These are phyloP conservation scores for Lepus timidus DNA, from an alignment of 2,113 vertebrate species.

Conservation along the genomic window DNA sequence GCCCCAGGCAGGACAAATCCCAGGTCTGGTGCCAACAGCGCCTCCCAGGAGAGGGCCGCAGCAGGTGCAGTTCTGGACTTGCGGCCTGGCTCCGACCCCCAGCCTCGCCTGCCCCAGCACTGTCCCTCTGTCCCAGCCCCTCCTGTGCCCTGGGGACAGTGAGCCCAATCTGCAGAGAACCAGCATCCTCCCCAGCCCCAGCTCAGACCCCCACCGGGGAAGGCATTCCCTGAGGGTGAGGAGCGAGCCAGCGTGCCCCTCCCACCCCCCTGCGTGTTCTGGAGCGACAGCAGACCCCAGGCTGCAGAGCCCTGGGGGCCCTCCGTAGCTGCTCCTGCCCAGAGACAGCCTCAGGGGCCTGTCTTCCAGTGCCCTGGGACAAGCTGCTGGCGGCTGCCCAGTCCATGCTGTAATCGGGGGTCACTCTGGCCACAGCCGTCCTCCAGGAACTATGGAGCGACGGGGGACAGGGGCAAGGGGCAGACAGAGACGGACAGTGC, in stretches of 20 bases:
- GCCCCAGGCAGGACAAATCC: neutral
- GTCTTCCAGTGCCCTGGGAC: neutral
- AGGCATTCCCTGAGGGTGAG: neutral
- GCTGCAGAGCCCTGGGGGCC: neutral
- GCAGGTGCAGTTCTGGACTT: accelerated
- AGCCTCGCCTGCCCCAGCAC: neutral
- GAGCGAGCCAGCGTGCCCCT: too few relatives aligned
- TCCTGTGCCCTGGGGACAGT: neutral
- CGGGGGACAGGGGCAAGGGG: too few relatives aligned
- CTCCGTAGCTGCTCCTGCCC: neutral
- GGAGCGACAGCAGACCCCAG: neutral
- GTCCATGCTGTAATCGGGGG: neutral
- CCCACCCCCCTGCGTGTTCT: too few relatives aligned
- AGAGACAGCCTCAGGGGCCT: too few relatives aligned
- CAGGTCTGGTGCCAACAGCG: neutral
- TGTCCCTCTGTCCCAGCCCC: neutral
- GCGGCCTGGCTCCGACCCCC: neutral
- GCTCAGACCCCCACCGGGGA: neutral
- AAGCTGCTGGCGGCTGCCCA: neutral
- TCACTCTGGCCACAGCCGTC: neutral
- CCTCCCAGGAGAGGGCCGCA: neutral
- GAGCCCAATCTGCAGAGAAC: neutral
- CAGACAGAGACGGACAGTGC: neutral
- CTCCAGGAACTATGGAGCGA: neutral
- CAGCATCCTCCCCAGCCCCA: accelerated